Base-by-base conservation (phyloP, 1,140 invertebrate species). In the Bombus turneri region DNA sequence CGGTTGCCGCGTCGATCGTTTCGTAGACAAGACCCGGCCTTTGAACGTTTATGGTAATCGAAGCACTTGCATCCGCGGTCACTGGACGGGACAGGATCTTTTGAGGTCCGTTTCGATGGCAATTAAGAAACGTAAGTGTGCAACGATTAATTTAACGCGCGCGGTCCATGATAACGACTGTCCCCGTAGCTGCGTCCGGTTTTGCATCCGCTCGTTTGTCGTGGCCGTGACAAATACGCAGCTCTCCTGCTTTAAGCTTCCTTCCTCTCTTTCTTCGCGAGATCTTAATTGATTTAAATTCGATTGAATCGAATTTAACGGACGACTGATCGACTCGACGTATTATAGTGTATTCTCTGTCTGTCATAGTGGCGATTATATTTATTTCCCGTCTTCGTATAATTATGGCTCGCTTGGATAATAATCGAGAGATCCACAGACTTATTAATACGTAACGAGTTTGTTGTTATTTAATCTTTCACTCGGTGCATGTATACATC, bases 111-210 rank as follows among this genome's bases (percentile, higher is more conserved):
- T 64, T 62, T 59, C 73, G 82, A 78, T n/a, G 82, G 64, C 68
- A 84, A 84, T 84, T 84, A 84, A 37, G 66, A 71, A 84, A 80
- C 68, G 74, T 69, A 84, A 80, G 76, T 69, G 75, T 78, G 82
- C 75, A 59, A 81, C 82, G 82, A 84, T 80, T 84, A 79, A 79
- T 79, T 43, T 37, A 41, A 84, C 74, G 82, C 66, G 37, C 64
- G 25, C 47, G 47, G 10, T 62, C 43, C 25, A 53, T 37, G 62
- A 28, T 47, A 83, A 22, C 66, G 39, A 68, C 34, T 28, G 66
- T 47, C 75, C 75, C 66, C n/a, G 37, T 43, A 43, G 10, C 25
- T 5, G 53, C 75, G 66, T 59, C 75, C 66, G 76, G 76, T 28
- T 62, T 43, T 72, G 68, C 66, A 72, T 84, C 76, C 76, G 83